A percentile compares a stretch with the other conserved stretches of the same genome.
Evolutionary conservation across 2,888 invertebrate genomes (phyloP).

Genomic region (Agrypnus murinus): DNA sequence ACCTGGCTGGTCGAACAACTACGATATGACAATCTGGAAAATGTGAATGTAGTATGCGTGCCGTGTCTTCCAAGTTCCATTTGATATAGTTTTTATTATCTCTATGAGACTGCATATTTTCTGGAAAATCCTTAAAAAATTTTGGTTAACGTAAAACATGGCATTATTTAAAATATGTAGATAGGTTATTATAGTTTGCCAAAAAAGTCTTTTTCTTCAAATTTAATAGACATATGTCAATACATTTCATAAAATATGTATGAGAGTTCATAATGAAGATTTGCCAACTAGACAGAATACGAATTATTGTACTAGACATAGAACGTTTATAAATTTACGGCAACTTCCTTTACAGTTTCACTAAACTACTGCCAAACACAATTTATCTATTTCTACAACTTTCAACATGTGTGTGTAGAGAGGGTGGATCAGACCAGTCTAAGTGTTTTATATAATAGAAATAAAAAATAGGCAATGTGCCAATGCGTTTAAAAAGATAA

Average conservation of each 20-base stretch:
- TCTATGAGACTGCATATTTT: slow-evolving; percentile 82
- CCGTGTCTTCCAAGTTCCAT: slow-evolving; percentile 89
- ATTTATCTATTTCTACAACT: slow-evolving; percentile 5
- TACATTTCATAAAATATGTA: neutral
- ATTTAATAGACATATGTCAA: slow-evolving; percentile 2
- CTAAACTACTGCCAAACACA: neutral
- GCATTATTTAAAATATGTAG: neutral
- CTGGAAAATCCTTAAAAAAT: slow-evolving; percentile 83
- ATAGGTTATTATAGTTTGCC: neutral
- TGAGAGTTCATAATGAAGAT: neutral
- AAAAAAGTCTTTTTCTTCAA: neutral
- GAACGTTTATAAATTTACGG: slow-evolving; percentile 1
- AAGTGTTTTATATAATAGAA: no score
- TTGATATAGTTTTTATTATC: slow-evolving; percentile 84
- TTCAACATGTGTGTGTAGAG: no score
- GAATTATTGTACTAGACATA: slow-evolving; percentile 6
- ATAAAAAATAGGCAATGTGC: no score
- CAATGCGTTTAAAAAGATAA: no score
- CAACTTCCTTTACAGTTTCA: slow-evolving; percentile 10
- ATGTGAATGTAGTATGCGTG: slow-evolving; percentile 78
- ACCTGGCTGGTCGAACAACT: slow-evolving; percentile 81
- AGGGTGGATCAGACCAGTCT: no score
- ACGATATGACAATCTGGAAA: slow-evolving; percentile 84
- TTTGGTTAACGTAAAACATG: slow-evolving; percentile 1
- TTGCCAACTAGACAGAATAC: slow-evolving; percentile 10